Evolutionary conservation across 2,888 invertebrate species (phyloP).

Genomic region (Poecilobothrus nobilitatus): DNA sequence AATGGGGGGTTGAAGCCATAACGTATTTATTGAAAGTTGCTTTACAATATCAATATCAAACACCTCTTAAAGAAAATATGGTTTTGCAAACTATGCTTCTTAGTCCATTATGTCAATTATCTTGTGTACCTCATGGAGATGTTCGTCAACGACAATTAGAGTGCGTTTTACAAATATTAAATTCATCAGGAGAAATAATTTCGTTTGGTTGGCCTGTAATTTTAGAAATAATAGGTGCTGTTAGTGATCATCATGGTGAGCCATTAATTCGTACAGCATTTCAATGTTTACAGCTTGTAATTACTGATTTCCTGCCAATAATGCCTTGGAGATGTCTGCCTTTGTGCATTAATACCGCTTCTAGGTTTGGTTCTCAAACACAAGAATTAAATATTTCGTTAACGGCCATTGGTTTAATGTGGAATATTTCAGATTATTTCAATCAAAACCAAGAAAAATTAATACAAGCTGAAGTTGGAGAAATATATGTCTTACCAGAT

Average conservation of each 20-base stretch:
- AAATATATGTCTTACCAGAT: conserved; percentile 70
- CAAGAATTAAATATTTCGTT: conserved; percentile 95
- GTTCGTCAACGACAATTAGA: conserved; percentile 91
- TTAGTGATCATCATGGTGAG: conserved; percentile 87
- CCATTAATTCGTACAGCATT: conserved; percentile 87
- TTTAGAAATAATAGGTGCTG: conserved; percentile 90
- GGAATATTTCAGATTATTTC: conserved; percentile 97
- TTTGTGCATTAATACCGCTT: conserved; percentile 82
- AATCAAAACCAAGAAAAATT: conserved; percentile 89
- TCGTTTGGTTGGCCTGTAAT: conserved; percentile 93
- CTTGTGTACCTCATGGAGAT: conserved; percentile 82
- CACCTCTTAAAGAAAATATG: conserved; percentile 76
- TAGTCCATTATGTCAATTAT: conserved; percentile 85
- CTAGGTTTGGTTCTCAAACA: conserved; percentile 92
- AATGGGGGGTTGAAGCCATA: conserved; percentile 96
- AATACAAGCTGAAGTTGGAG: conserved; percentile 62
- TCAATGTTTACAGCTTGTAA: conserved; percentile 89
- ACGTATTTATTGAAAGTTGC: conserved; percentile 90
- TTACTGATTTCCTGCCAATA: conserved; percentile 86
- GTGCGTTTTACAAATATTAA: conserved; percentile 85
- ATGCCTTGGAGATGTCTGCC: conserved; percentile 90
- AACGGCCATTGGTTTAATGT: conserved; percentile 94
- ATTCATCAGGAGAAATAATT: conserved; percentile 85
- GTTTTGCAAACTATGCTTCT: conserved; percentile 79
- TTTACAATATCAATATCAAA: conserved; percentile 73